Percentiles rank a stretch among this genome's conserved stretches.
Evolutionary conservation across 2,888 invertebrate species (phyloP).

Genomic region (Plagiodera versicolora): DNA sequence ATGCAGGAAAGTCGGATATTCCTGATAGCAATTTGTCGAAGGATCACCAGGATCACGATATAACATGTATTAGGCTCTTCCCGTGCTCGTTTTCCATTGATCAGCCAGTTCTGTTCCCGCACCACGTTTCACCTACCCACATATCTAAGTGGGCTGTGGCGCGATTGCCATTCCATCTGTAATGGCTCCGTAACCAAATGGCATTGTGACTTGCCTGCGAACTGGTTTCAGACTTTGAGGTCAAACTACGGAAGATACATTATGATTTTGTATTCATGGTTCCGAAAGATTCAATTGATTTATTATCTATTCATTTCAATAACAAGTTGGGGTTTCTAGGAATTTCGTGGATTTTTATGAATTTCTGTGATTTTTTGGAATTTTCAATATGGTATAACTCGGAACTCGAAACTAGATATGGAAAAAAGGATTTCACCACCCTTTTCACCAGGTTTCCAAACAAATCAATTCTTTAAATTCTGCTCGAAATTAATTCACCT

Average conservation of each 20-base stretch:
- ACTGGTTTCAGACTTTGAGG: constrained; percentile 13
- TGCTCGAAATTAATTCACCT: too few relatives aligned
- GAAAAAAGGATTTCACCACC: too few relatives aligned
- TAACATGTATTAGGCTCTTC: constrained; percentile 27
- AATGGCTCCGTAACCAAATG: constrained; percentile 40
- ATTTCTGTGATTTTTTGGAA: too few relatives aligned
- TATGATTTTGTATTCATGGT: too few relatives aligned
- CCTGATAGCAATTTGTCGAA: constrained; percentile 25
- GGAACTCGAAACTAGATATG: too few relatives aligned
- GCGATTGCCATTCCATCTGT: constrained; percentile 41
- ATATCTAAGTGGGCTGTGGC: constrained; percentile 37
- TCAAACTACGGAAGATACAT: constrained; percentile 19
- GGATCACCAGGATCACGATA: constrained; percentile 21
- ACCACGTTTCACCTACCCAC: constrained; percentile 35
- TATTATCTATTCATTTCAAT: too few relatives aligned
- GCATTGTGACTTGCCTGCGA: constrained; percentile 35
- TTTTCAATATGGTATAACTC: too few relatives aligned
- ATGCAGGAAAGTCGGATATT: constrained; percentile 14
- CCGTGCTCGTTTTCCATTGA: constrained; percentile 26
- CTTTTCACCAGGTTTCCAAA: too few relatives aligned
- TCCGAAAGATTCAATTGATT: too few relatives aligned
- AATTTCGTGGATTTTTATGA: too few relatives aligned
- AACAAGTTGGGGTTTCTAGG: too few relatives aligned
- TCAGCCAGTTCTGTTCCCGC: constrained; percentile 32
- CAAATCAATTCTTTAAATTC: too few relatives aligned